A percentile compares a stretch with the other conserved stretches of the same genome.
Evolutionary conservation across 2,888 invertebrate species (phyloP).

Genomic region (Drosophila niveifrons): DNA sequence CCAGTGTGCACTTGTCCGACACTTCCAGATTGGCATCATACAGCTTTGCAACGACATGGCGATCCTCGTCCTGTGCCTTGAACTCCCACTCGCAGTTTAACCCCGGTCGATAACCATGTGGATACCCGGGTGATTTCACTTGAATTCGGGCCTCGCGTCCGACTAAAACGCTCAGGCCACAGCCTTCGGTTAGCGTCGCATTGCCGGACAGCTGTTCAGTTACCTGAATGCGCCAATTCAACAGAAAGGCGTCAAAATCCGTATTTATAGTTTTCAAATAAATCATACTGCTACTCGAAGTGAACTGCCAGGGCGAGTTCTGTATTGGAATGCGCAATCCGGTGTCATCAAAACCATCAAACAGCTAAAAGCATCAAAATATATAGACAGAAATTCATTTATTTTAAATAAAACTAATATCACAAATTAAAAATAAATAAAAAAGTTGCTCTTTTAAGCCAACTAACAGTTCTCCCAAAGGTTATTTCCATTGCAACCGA

Average conservation of each 20-base stretch:
- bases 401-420: background rate
- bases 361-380: constrained; percentile 86
- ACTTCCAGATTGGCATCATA: constrained; percentile 88
- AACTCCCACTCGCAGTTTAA: constrained; percentile 92
- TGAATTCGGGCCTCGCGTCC: background rate
- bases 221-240: constrained; percentile 78
- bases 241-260: constrained; percentile 70
- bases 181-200: constrained; percentile 39
- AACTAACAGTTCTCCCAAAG: too few relatives aligned
- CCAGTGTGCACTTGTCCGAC: constrained; percentile 86
- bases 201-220: constrained; percentile 49
- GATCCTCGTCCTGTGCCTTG: constrained; percentile 86
- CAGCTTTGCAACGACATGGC: constrained; percentile 88
- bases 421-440: too few relatives aligned
- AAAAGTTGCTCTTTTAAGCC: too few relatives aligned
- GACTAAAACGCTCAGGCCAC: constrained; percentile 48
- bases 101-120: constrained; percentile 88
- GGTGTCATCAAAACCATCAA: constrained; percentile 90
- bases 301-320: constrained; percentile 83
- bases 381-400: background rate
- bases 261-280: constrained; percentile 85
- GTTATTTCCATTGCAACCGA: too few relatives aligned
- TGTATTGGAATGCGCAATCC: constrained; percentile 85
- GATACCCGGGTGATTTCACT: constrained; percentile 91
- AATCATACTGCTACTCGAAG: constrained; percentile 88